A percentile compares a stretch with the other conserved stretches of the same genome.
phyloP scores from a whole-genome alignment of 1,140 invertebrate genomes.

The Caenorhabditis latens region DNA sequence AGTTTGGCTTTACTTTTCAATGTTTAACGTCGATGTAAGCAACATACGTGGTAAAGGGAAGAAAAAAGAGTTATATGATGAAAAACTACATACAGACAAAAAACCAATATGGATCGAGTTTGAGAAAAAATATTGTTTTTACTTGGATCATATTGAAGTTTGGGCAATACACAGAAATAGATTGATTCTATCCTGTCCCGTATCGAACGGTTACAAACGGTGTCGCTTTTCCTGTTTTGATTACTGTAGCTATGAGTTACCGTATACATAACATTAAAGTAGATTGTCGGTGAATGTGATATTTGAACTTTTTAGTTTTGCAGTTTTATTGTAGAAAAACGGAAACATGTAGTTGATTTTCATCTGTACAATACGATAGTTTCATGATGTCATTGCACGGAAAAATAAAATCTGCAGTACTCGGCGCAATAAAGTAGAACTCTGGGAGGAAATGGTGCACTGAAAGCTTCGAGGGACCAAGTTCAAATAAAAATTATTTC shows the following conservation, averaged over 20 bases:
- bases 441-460: not conserved
- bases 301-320: too few species aligned
- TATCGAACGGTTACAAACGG: too few species aligned
- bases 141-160: too few species aligned
- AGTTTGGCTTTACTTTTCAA: not conserved
- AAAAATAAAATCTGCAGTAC: slow-evolving; percentile 9
- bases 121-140: too few species aligned
- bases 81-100: not conserved
- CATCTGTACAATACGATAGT: not conserved
- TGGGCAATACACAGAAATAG: too few species aligned
- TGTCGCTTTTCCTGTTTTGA: too few species aligned
- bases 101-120: not conserved
- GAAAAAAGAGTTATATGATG: not conserved
- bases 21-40: not conserved
- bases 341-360: too few species aligned
- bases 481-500: not conserved
- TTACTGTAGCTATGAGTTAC: too few species aligned
- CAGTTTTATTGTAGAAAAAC: too few species aligned
- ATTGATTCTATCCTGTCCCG: too few species aligned
- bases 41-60: not conserved
- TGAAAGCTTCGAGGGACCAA: not conserved
- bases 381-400: not conserved
- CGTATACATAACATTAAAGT: too few species aligned
- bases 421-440: not conserved
- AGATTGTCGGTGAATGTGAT: too few species aligned